Base-by-base conservation (phyloP, 2,797 vertebrate species). In the Myripristis jacobus region DNA sequence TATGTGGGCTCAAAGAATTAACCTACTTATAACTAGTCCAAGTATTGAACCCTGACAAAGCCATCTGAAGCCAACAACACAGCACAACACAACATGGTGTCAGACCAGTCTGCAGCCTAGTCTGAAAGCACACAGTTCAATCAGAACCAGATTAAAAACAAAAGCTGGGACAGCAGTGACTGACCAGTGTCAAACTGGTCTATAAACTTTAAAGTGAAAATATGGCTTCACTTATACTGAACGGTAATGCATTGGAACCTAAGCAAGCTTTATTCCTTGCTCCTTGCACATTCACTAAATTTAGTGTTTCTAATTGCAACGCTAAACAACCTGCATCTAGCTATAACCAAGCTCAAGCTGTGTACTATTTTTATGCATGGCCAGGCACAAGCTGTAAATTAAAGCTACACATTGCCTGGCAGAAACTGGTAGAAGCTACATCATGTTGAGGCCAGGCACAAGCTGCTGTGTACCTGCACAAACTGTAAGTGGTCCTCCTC, bases 401-500 rank as follows among this genome's bases (percentile, higher is more conserved):
- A 43, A 55, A 59, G 75, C 58, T 61, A 66, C 69, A 80, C 57
- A 6, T 82, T 70, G 81, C 81, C 75, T 69, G 73, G 75, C 66
- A 75, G 62, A 74, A 66, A 43, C 58, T 67, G 53, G 15, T 25
- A 21, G 27, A 79, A 60, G 48, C 69, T 56, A 38, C 52, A 36
- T 16, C 59, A 56, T 68, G 60, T 57, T 48, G 66, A 85, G 77
- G 84, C 77, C 80, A 78, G 87, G 83, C 81, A 87, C 86, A 80
- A 87, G 86, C 79, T 84, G 78, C 46, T 19, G 93, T 95, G 94
- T 99, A 99, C 98, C 98, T 99, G 98, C 93, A 99, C 97, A 96
- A 99, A 98, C 95, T 99, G 98, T 94, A 97, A 95, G 96, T 98
- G 96, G 95, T 99, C 98, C 95, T 98, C 97, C 93, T 98, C 96